Percentiles rank a stretch among this genome's conserved stretches.
These are phyloP conservation scores for Cephus sareptanus DNA, from an alignment of 2,888 invertebrate genomes.

Conservation along the genomic window DNA sequence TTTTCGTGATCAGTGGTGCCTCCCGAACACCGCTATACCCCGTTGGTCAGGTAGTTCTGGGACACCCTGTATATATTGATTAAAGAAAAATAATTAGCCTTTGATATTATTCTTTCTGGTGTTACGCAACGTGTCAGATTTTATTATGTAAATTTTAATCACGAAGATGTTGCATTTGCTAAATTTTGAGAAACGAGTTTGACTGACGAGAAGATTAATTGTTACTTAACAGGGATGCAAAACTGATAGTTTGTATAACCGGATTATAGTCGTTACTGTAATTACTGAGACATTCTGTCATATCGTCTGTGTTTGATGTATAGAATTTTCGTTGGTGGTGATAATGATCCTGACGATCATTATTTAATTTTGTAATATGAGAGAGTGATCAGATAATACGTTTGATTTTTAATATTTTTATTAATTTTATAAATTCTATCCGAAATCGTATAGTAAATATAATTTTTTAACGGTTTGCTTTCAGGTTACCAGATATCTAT, in stretches of 20 bases:
- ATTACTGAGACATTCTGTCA: slow-evolving; percentile 1
- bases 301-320: slow-evolving; percentile 1
- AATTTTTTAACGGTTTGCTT: slow-evolving; percentile 3
- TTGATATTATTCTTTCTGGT: background rate
- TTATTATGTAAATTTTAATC: background rate
- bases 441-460: background rate
- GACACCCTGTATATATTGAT: background rate
- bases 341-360: background rate
- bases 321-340: background rate
- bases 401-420: background rate
- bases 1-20: no score
- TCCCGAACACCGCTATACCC: no score
- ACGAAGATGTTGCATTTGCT: background rate
- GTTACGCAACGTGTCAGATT: background rate
- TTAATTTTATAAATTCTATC: background rate
- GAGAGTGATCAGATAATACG: background rate
- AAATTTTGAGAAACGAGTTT: background rate
- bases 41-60: no score
- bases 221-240: slow-evolving; percentile 23
- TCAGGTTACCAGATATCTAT: slow-evolving; percentile 38
- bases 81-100: background rate
- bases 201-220: slow-evolving; percentile 29
- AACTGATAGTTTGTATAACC: slow-evolving; percentile 36
- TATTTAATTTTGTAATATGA: background rate
- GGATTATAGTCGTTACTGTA: slow-evolving; percentile 27